Percentiles rank a stretch among this genome's conserved stretches.
Evolutionary conservation across 1,140 invertebrate species (phyloP).

Genomic region (Harlomillsia oculata): DNA sequence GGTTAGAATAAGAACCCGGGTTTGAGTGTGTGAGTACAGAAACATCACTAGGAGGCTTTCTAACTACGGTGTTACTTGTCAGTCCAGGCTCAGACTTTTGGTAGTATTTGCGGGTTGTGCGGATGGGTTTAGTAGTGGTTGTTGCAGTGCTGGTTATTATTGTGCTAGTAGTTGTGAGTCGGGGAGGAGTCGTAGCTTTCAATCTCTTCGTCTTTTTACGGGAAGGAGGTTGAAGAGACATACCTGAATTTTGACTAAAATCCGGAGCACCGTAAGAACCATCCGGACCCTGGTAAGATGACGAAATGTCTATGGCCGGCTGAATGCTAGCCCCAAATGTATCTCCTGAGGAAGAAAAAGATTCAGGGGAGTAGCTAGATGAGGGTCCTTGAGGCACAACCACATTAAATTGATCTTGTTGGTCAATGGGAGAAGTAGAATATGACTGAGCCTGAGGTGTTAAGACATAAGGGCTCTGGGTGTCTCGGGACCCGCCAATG

Average conservation of each 20-base stretch:
- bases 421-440: neutral
- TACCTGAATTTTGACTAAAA: conserved; percentile 22
- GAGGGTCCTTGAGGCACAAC: neutral
- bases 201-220: neutral
- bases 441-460: neutral
- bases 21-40: neutral
- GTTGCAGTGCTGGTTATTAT: neutral
- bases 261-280: conserved; percentile 11
- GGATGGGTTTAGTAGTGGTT: too few species aligned
- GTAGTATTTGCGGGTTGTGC: too few species aligned
- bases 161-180: neutral
- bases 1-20: neutral
- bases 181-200: neutral
- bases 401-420: too few species aligned
- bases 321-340: conserved; percentile 14
- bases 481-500: too few species aligned
- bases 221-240: too few species aligned
- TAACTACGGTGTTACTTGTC: neutral
- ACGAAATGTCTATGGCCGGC: conserved; percentile 23
- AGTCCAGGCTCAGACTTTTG: conserved; percentile 9
- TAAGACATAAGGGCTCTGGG: neutral
- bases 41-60: neutral
- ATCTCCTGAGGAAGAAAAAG: conserved; percentile 5
- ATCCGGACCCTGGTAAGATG: conserved; percentile 16
- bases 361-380: neutral